Conservation (phyloP, 1,140 invertebrate genomes). For the Drosophila lacertosa region DNA sequence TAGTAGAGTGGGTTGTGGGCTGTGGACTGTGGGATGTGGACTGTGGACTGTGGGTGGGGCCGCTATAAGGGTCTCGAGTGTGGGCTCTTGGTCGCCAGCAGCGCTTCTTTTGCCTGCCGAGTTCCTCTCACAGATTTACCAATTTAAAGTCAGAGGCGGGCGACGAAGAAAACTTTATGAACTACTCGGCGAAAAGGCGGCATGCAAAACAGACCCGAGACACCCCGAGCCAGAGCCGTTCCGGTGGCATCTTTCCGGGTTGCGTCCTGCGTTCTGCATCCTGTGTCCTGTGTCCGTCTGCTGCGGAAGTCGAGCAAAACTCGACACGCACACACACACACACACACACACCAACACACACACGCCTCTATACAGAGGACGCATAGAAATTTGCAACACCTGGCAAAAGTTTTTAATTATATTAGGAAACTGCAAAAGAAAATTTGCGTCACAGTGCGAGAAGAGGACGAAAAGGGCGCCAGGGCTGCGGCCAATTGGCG, state of each 20-base stretch:
- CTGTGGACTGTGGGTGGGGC: background rate
- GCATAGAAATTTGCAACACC: slow-evolving; percentile 76
- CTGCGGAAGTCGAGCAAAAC: slow-evolving; percentile 60
- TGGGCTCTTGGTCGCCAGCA: background rate
- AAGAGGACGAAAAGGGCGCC: background rate
- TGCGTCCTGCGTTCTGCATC: slow-evolving; percentile 39
- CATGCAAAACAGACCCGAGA: slow-evolving; percentile 59
- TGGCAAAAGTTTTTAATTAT: slow-evolving; percentile 82
- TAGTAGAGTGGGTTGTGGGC: background rate
- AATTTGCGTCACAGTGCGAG: slow-evolving; percentile 54
- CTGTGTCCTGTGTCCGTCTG: slow-evolving; percentile 44
- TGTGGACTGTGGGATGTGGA: background rate
- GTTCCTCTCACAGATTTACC: slow-evolving; percentile 46
- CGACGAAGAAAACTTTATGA: slow-evolving; percentile 55
- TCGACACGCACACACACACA: slow-evolving; percentile 28
- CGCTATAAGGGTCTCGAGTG: background rate
- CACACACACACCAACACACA: background rate
- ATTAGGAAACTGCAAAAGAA: slow-evolving; percentile 69
- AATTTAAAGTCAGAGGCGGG: slow-evolving; percentile 54
- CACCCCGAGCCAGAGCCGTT: slow-evolving; percentile 45
- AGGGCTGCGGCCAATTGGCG: slow-evolving; percentile 11
- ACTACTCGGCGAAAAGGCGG: slow-evolving; percentile 57
- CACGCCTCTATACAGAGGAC: slow-evolving; percentile 1
- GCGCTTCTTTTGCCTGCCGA: background rate
- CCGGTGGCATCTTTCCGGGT: slow-evolving; percentile 42